phyloP scores from a whole-genome alignment of 64 coral and sea anemone species.

The Dendrophyllia cribrosa region DNA sequence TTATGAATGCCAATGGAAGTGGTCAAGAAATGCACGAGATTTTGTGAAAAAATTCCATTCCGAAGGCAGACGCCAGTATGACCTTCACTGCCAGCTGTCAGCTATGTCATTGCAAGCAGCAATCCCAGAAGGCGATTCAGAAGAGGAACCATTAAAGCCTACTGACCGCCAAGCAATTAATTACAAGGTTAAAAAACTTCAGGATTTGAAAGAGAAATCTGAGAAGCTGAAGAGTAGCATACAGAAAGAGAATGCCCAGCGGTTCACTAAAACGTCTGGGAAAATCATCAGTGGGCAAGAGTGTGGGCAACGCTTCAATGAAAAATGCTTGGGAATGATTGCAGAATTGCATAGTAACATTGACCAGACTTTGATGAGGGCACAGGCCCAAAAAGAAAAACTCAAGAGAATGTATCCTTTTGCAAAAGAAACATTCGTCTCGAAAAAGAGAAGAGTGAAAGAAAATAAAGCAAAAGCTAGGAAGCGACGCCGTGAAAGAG shows the following conservation, averaged over 20 bases:
- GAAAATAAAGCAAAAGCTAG: too few relatives aligned
- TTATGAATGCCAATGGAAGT: too few relatives aligned
- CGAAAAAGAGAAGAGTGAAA: too few relatives aligned
- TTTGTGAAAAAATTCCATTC: constrained; percentile 58
- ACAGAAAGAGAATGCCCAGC: constrained; percentile 44
- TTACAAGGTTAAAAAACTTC: too few relatives aligned
- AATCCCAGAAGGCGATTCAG: neutral
- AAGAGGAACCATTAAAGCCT: constrained; percentile 26
- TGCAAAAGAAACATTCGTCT: too few relatives aligned
- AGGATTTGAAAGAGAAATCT: too few relatives aligned
- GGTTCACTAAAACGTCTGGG: constrained; percentile 61
- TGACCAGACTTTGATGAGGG: constrained; percentile 46
- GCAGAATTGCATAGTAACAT: constrained; percentile 59
- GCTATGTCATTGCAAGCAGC: neutral
- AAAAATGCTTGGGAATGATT: constrained; percentile 51
- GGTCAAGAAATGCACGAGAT: too few relatives aligned
- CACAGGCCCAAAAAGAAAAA: constrained; percentile 52
- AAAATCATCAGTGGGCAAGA: constrained; percentile 53
- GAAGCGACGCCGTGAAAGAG: too few relatives aligned
- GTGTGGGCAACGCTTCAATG: constrained; percentile 50
- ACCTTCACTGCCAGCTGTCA: neutral
- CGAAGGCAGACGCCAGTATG: constrained; percentile 52
- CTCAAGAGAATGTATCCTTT: too few relatives aligned
- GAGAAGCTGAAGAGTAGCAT: too few relatives aligned
- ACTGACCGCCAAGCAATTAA: too few relatives aligned